Percentiles rank a stretch among this genome's conserved stretches.
Evolutionary conservation across 2,797 vertebrate genomes (phyloP).

Genomic region (Molossus molossus): DNA sequence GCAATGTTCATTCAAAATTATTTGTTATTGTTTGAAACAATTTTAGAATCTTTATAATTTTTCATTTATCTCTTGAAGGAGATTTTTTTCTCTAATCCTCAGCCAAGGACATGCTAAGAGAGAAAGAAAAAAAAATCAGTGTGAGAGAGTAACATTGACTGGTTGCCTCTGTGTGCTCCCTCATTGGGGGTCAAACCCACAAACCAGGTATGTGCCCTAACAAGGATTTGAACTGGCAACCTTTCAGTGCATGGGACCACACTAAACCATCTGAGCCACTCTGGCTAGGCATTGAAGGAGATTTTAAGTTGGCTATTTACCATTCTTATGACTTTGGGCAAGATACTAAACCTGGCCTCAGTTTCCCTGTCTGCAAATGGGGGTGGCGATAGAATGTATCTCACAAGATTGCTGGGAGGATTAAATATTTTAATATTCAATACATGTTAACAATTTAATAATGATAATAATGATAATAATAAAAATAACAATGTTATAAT

Average conservation of each 20-base stretch:
- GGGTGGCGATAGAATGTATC: not conserved
- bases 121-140: not conserved
- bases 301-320: slow-evolving; percentile 5
- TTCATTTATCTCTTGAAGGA: slow-evolving; percentile 23
- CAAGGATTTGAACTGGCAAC: not conserved
- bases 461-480: not conserved
- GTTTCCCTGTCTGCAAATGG: slow-evolving; percentile 48
- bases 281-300: not conserved
- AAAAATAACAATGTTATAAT: not conserved
- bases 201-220: not conserved
- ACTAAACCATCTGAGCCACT: not conserved
- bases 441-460: not conserved
- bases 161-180: not conserved
- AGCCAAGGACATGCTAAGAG: not conserved
- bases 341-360: slow-evolving; percentile 55
- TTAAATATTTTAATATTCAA: slow-evolving; percentile 6
- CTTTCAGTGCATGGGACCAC: not conserved
- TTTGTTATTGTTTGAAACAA: not conserved
- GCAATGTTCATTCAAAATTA: slow-evolving; percentile 10
- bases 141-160: not conserved
- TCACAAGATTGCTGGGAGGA: not conserved
- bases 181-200: not conserved
- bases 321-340: not conserved
- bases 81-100: not conserved
- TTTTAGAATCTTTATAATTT: slow-evolving; percentile 22